Evolutionary conservation across 2,113 vertebrate genomes (phyloP).

Genomic region (Strix uralensis): DNA sequence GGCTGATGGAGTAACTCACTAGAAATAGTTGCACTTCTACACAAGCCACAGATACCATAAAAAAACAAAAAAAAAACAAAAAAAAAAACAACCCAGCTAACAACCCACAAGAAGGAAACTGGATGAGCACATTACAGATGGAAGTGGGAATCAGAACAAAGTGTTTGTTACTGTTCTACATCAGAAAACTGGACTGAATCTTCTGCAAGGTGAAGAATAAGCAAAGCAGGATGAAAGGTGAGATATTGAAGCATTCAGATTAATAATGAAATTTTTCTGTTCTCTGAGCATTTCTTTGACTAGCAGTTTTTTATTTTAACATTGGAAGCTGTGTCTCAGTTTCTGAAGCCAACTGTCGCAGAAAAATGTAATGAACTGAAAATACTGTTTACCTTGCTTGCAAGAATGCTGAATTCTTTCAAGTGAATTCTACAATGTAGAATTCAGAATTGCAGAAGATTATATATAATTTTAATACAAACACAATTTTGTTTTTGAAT

Average conservation of each 20-base stretch:
- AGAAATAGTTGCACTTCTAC: slow-evolving; percentile 3
- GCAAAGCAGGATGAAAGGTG: slow-evolving; percentile 77
- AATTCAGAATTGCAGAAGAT: background rate
- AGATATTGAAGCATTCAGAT: background rate
- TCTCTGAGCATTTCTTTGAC: background rate
- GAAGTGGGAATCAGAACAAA: background rate
- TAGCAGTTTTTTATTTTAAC: background rate
- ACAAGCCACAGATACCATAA: background rate
- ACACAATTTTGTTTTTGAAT: background rate
- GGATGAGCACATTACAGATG: background rate
- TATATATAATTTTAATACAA: background rate
- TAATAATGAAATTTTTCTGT: background rate
- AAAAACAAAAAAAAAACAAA: background rate
- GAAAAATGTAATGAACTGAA: background rate
- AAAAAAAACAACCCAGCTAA: no score
- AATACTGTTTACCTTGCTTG: background rate
- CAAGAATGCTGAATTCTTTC: background rate
- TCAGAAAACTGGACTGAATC: slow-evolving; percentile 1
- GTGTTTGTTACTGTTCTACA: background rate
- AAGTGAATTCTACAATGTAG: background rate
- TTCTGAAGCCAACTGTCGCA: background rate
- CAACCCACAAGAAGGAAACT: background rate
- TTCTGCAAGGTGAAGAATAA: background rate
- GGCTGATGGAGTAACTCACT: slow-evolving; percentile 3
- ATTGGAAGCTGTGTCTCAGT: background rate